A percentile compares a stretch with the other conserved stretches of the same genome.
These are phyloP conservation scores for Ptychodera flava DNA, from an alignment of 35 echinoderm and acorn worm genomes.

Conservation along the genomic window DNA sequence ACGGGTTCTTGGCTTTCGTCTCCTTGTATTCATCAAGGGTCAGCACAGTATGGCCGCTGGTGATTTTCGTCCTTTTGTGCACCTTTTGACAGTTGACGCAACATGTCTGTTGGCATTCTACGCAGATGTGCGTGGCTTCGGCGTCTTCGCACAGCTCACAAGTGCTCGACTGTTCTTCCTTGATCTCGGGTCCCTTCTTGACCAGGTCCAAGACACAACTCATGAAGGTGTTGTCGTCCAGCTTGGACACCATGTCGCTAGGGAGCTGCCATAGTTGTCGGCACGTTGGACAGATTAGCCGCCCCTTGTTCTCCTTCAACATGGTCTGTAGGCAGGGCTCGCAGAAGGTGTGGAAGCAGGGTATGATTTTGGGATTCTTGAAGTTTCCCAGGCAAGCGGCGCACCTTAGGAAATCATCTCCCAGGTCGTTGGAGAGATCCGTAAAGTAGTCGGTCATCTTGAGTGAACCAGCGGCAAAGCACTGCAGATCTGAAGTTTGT, in stretches of 20 bases:
- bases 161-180: neutral
- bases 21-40: constrained; percentile 2
- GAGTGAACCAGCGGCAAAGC: too few species aligned
- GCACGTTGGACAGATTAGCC: neutral
- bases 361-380: neutral
- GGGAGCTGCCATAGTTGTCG: neutral
- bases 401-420: neutral
- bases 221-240: neutral
- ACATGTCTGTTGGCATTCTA: constrained; percentile 20
- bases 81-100: constrained; percentile 5
- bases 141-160: neutral
- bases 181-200: neutral
- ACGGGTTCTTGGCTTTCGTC: neutral
- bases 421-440: too few species aligned
- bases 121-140: constrained; percentile 14
- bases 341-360: neutral
- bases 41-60: constrained; percentile 18
- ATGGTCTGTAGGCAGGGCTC: neutral
- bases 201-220: neutral
- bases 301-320: neutral
- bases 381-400: neutral
- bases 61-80: constrained; percentile 4
- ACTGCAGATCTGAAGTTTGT: too few species aligned
- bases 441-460: too few species aligned
- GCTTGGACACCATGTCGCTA: neutral